Conservation (phyloP, 2,888 invertebrate species). For the Hydriomena furcata region DNA sequence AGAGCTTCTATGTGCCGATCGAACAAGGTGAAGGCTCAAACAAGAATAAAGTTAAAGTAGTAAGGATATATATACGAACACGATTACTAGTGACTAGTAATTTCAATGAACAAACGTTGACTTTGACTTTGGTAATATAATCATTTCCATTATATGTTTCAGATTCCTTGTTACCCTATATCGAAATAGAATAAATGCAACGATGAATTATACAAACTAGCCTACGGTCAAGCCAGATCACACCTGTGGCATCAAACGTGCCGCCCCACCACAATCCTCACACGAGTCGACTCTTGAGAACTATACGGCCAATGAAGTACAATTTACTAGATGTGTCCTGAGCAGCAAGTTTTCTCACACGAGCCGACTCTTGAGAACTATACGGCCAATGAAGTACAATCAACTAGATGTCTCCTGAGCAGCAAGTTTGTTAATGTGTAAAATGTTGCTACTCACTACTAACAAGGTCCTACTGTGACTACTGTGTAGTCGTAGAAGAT, state of each 20-base stretch:
- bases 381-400: slow-evolving; percentile 42
- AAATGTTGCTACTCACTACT: too few species aligned
- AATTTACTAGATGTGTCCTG: slow-evolving; percentile 49
- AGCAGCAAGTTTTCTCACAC: slow-evolving; percentile 48
- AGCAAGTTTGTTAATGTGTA: too few species aligned
- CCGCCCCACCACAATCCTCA: slow-evolving; percentile 52
- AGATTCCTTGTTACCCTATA: slow-evolving; percentile 4
- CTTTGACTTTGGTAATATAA: too few species aligned
- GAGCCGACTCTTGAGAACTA: slow-evolving; percentile 76
- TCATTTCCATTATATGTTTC: neutral
- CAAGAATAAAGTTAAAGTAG: too few species aligned
- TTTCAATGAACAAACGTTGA: too few species aligned
- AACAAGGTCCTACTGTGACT: too few species aligned
- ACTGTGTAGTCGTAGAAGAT: too few species aligned
- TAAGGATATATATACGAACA: too few species aligned
- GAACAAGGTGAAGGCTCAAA: too few species aligned
- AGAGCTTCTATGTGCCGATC: too few species aligned
- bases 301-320: slow-evolving; percentile 50
- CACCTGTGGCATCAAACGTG: slow-evolving; percentile 75
- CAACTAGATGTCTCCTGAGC: too few species aligned
- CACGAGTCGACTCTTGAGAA: slow-evolving; percentile 77
- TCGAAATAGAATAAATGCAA: neutral
- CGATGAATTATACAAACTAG: slow-evolving; percentile 2
- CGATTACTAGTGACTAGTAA: too few species aligned
- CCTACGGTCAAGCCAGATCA: slow-evolving; percentile 44